A percentile compares a stretch with the other conserved stretches of the same genome.
phyloP scores from a whole-genome alignment of 1,140 invertebrate species.

The Drosophila triauraria region DNA sequence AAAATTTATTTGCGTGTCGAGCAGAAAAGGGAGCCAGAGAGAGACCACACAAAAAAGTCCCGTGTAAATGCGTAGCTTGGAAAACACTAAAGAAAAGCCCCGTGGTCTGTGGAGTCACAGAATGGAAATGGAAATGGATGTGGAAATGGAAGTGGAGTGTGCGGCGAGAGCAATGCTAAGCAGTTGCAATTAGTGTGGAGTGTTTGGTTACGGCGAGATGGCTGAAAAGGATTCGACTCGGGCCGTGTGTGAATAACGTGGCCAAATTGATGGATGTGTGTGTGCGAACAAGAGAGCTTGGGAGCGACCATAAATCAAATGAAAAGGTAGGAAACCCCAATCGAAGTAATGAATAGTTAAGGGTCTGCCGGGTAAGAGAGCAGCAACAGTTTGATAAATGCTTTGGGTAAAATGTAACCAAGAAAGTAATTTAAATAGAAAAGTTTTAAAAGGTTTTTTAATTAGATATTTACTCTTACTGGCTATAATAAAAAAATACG shows the following conservation, averaged over 20 bases:
- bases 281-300: not conserved
- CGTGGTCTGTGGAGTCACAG: conserved; percentile 5
- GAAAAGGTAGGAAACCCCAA: conserved; percentile 37
- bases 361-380: not conserved
- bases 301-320: conserved; percentile 65
- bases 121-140: not conserved
- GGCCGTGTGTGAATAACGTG: conserved; percentile 59
- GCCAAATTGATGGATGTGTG: conserved; percentile 60
- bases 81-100: conserved; percentile 20
- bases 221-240: conserved; percentile 43
- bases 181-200: conserved; percentile 68
- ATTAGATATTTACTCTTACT: too few species aligned
- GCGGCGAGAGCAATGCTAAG: conserved; percentile 42
- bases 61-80: conserved; percentile 10
- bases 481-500: not conserved
- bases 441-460: not conserved
- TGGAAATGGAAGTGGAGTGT: conserved; percentile 5
- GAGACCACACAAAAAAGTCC: conserved; percentile 4
- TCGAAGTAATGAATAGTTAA: conserved; percentile 61
- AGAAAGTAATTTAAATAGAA: not conserved
- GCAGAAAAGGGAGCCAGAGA: not conserved
- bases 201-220: conserved; percentile 29
- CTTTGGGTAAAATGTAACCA: not conserved
- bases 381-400: conserved; percentile 42
- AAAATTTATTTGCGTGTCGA: conserved; percentile 80